Evolutionary conservation across 2,888 invertebrate species (phyloP), one percentile per base, ranked within the genome.

Genomic region (Myopa tessellatipennis): DNA sequence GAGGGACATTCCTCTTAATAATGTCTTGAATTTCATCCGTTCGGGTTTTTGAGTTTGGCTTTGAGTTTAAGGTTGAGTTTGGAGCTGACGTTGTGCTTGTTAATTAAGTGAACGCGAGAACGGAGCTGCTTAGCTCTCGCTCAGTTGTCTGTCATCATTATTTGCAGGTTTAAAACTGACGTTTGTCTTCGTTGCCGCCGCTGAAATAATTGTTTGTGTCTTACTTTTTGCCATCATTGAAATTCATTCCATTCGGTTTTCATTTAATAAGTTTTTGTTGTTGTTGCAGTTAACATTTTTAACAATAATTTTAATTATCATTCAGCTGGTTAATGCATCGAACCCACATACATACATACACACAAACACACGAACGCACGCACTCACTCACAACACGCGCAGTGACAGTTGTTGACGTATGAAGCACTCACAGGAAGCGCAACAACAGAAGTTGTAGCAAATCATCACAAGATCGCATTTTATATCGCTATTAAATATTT

Each of bases 1-100:
- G 55, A 61, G 61, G 7, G 55, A n/a, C 60, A 55, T 80, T 81
- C 78, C 77, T 67, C 74, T 79, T 79, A 81, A 80, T 80, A 79
- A 81, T 80, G 80, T 80, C 81, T 80, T 81, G 81, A 79, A 79
- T 80, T 81, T 79, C 77, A 80, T 79, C 79, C 79, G 77, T 78
- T 77, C 36, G 76, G 78, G 67, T 78, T 78, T 63, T 65, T 74
- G 65, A 72, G 73, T 36, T 68, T 26, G 26, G 2, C 26, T 50
- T 36, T n/a, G 36, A 61, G 65, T 67, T 77, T 74, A 26, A 26
- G 26, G 26, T 26, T 26, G 26, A 26, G 26, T 26, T 26, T 26
- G 26, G 2, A 26, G 26, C 26, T 26, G 1, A 26, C 1, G 26
- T 58, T 10, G 12, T 60, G 76, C 77, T 80, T 76, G 79, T 79